A percentile compares a stretch with the other conserved stretches of the same genome.
Conservation (phyloP, 2,797 vertebrate species). For the Pelochelys cantorii region DNA sequence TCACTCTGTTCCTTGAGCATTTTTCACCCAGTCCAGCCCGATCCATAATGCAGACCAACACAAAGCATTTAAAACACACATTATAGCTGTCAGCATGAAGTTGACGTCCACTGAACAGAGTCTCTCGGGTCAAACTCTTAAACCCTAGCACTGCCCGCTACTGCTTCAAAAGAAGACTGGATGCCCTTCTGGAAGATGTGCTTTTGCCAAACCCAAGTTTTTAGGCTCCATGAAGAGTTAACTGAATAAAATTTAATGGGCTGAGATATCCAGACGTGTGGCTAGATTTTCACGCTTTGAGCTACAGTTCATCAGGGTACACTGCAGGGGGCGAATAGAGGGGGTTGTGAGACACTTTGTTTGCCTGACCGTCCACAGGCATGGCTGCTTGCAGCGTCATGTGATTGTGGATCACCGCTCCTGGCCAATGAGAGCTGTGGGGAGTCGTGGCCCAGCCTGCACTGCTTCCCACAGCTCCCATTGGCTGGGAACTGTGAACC, state of each 20-base stretch:
- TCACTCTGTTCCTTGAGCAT: background rate
- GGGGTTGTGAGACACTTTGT: too few relatives aligned
- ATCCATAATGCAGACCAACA: background rate
- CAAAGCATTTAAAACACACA: accelerated
- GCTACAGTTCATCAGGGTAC: too few relatives aligned
- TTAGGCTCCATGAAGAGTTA: background rate
- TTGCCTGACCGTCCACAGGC: too few relatives aligned
- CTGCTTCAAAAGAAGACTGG: background rate
- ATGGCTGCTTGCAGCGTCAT: too few relatives aligned
- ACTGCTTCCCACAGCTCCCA: too few relatives aligned
- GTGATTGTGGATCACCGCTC: too few relatives aligned
- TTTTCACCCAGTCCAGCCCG: background rate
- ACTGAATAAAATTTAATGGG: background rate
- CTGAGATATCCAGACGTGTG: background rate
- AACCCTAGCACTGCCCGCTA: background rate
- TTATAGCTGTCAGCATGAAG: background rate
- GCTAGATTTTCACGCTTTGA: too few relatives aligned
- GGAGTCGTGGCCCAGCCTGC: too few relatives aligned
- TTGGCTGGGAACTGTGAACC: too few relatives aligned
- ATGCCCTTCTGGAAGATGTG: background rate
- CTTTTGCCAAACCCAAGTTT: background rate
- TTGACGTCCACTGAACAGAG: background rate
- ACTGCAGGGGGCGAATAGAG: too few relatives aligned
- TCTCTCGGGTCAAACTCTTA: background rate
- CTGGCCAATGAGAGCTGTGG: too few relatives aligned